Conservation (phyloP, 2,797 vertebrate genomes). For the Silurus lanzhouensis region DNA sequence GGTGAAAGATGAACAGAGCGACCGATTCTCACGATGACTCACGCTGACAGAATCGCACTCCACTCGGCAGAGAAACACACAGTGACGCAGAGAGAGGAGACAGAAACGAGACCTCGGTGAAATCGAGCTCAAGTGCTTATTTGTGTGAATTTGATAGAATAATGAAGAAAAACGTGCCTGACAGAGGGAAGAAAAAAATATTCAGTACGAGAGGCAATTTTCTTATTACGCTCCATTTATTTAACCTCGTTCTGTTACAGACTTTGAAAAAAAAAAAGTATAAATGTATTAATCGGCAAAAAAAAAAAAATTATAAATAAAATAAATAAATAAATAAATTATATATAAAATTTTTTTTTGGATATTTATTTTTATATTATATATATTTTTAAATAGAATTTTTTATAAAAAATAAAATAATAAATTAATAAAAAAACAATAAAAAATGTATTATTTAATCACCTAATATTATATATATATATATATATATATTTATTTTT, state of each 20-base stretch:
- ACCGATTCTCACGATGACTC: neutral
- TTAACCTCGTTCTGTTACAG: neutral
- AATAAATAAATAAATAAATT: no score
- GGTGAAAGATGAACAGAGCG: neutral
- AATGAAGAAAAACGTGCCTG: neutral
- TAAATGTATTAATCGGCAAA: neutral
- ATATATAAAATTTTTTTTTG: neutral
- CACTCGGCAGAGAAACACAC: neutral
- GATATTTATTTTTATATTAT: no score
- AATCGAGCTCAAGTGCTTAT: neutral
- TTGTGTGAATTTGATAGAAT: neutral
- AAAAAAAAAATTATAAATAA: neutral
- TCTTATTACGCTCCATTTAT: neutral
- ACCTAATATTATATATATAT: neutral
- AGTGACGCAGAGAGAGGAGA: neutral
- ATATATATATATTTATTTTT: no score
- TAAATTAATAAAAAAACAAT: no score
- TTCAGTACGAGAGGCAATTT: neutral
- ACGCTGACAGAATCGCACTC: neutral
- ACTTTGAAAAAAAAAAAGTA: no score
- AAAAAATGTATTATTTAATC: neutral
- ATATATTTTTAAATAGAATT: no score
- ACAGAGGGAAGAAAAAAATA: neutral
- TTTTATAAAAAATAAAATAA: no score
- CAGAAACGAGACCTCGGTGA: neutral